Evolutionary conservation across 2,797 vertebrate species (phyloP).

Genomic region (Megalops cyprinoides): DNA sequence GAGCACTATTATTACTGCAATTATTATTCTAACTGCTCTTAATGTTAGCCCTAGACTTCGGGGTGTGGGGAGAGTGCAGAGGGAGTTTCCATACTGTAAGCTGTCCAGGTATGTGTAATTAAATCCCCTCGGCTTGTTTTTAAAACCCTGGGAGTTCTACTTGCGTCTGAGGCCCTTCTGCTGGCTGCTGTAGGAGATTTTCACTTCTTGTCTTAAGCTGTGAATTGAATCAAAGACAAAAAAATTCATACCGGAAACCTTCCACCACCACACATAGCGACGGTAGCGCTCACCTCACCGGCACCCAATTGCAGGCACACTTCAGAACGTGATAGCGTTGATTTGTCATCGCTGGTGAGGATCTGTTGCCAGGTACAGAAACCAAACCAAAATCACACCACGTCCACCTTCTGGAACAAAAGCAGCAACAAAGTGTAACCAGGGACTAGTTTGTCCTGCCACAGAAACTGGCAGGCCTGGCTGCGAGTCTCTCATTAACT

Average conservation of each 20-base stretch:
- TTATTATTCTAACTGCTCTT: slow-evolving; percentile 36
- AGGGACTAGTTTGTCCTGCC: slow-evolving; percentile 47
- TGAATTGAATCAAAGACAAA: slow-evolving; percentile 51
- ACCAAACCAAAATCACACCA: slow-evolving; percentile 50
- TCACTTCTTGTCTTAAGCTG: slow-evolving; percentile 35
- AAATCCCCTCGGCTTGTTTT: slow-evolving; percentile 73
- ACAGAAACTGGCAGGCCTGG: slow-evolving; percentile 39
- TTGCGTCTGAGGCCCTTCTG: slow-evolving; percentile 58
- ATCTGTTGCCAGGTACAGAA: slow-evolving; percentile 44
- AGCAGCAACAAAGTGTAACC: slow-evolving; percentile 30
- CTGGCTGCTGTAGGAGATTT: slow-evolving; percentile 42
- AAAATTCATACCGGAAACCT: neutral
- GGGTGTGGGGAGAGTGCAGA: slow-evolving; percentile 42
- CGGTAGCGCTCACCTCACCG: neutral
- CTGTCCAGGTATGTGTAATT: slow-evolving; percentile 75
- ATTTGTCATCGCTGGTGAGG: neutral
- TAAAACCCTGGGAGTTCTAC: slow-evolving; percentile 16
- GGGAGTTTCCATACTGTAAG: slow-evolving; percentile 74
- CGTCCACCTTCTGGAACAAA: slow-evolving; percentile 39
- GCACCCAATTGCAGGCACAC: neutral
- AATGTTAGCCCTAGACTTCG: slow-evolving; percentile 41
- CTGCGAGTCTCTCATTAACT: slow-evolving; percentile 50
- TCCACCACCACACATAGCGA: neutral
- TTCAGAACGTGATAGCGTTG: neutral
- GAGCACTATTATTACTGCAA: neutral